These are phyloP conservation scores for Eupeodes latifasciatus DNA, from an alignment of 2,888 invertebrate species.

Conservation along the genomic window DNA sequence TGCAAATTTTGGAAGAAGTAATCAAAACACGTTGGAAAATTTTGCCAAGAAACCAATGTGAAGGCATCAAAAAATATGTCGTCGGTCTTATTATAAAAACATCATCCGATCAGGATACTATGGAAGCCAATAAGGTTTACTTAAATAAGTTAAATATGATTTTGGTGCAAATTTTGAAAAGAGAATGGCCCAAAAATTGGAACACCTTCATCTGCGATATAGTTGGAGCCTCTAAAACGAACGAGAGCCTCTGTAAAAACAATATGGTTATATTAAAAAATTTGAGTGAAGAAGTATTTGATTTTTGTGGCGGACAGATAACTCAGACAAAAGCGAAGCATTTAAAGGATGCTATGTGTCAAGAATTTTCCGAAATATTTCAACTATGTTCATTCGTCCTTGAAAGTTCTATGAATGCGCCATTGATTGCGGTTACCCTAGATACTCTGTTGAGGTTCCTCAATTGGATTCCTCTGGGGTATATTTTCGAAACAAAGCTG, in stretches of 20 bases:
- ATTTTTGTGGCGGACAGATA: slow-evolving; percentile 98
- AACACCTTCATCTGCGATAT: slow-evolving; percentile 99
- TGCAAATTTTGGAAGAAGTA: slow-evolving; percentile 99
- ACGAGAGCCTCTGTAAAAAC: slow-evolving; percentile 99
- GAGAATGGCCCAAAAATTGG: slow-evolving; percentile 99
- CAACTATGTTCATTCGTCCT: slow-evolving; percentile 98
- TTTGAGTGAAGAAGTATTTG: slow-evolving; percentile 99
- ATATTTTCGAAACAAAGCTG: slow-evolving; percentile 99
- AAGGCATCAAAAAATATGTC: slow-evolving; percentile 99
- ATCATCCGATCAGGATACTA: slow-evolving; percentile 94
- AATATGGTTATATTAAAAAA: slow-evolving; percentile 99
- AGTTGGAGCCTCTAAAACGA: slow-evolving; percentile 99
- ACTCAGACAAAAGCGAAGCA: slow-evolving; percentile 99
- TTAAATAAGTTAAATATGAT: slow-evolving; percentile 99
- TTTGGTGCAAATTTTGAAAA: slow-evolving; percentile 98
- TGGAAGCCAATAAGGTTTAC: slow-evolving; percentile 98
- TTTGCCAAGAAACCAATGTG: slow-evolving; percentile 98
- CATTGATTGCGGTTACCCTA: slow-evolving; percentile 96
- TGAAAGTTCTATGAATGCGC: slow-evolving; percentile 98
- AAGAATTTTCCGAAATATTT: slow-evolving; percentile 99
- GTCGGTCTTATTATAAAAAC: slow-evolving; percentile 99
- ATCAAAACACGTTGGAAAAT: slow-evolving; percentile 99
- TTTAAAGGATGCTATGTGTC: slow-evolving; percentile 99
- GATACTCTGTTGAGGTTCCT: slow-evolving; percentile 98
- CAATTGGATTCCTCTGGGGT: slow-evolving; percentile 99